A percentile compares a stretch with the other conserved stretches of the same genome.
Evolutionary conservation across 2,113 vertebrate genomes (phyloP).

Genomic region (Petroica traversi): DNA sequence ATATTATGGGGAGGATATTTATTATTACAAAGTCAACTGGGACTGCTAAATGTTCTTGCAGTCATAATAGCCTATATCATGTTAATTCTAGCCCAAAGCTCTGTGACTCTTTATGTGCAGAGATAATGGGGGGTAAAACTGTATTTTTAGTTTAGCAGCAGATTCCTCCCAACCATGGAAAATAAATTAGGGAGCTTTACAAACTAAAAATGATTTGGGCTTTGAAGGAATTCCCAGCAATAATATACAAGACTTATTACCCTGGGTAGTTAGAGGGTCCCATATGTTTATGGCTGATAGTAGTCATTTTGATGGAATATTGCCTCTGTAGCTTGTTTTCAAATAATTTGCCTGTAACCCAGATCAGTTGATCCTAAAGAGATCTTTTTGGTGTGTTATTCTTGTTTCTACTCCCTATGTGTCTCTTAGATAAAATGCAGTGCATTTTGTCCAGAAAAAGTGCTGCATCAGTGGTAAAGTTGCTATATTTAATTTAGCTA

Average conservation of each 20-base stretch:
- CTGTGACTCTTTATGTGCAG: slow-evolving; percentile 77
- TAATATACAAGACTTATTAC: slow-evolving; percentile 81
- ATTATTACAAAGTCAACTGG: slow-evolving; percentile 88
- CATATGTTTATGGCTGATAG: slow-evolving; percentile 71
- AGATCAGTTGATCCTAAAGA: slow-evolving; percentile 5
- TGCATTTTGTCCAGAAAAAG: neutral
- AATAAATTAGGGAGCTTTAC: slow-evolving; percentile 77
- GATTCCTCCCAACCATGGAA: slow-evolving; percentile 70
- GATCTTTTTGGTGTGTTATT: slow-evolving; percentile 18
- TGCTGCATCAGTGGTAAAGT: neutral
- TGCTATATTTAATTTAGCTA: neutral
- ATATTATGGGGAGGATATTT: slow-evolving; percentile 89
- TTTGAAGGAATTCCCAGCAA: slow-evolving; percentile 78
- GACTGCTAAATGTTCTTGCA: slow-evolving; percentile 91
- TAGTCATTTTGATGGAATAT: slow-evolving; percentile 77
- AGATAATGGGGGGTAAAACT: slow-evolving; percentile 80
- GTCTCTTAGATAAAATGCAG: neutral
- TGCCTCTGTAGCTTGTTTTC: slow-evolving; percentile 69
- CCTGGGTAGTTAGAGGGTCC: slow-evolving; percentile 70
- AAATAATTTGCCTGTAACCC: slow-evolving; percentile 62
- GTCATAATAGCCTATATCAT: slow-evolving; percentile 86
- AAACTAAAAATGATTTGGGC: slow-evolving; percentile 73
- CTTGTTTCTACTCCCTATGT: neutral
- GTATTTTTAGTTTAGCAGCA: slow-evolving; percentile 69
- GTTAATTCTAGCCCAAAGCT: slow-evolving; percentile 94